Evolutionary conservation across 1,140 invertebrate genomes (phyloP), one percentile per base, ranked within the genome.

Genomic region (Heterodera schachtii): DNA sequence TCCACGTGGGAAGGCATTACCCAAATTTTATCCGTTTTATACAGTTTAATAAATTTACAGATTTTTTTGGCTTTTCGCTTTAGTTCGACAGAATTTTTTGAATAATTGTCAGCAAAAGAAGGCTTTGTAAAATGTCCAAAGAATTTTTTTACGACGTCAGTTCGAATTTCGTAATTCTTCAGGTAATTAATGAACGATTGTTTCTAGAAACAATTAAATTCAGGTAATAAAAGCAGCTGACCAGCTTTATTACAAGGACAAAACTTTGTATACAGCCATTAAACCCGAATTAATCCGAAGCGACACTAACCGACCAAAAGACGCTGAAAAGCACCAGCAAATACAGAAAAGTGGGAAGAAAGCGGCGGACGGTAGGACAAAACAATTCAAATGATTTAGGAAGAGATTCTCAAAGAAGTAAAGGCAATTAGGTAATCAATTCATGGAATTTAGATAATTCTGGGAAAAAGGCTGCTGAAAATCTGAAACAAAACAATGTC

Each of bases 191-290:
- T 52, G 6, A 52, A 13, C 19, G 44, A 3, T 31, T 75, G 9
- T 49, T 75, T 16, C 52, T 8, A 11, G 19, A 5, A 11, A 78
- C 21, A 43, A 44, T 78, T 78, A 9, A 21, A 70, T 64, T 16
- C 19, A 78, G 77, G 44, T 21, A 3, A 78, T 78, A 49, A 78
- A 78, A 46, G 77, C 77, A 43, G 77, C 77, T 11, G 77, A 78
- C 9, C 77, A 78, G 44, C 64, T 78, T 69, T 78, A 43, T 46
- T 78, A 69, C 43, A 78, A 69, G 8, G 77, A 78, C 19, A 78
- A 70, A 69, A 49, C 11, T 9, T 47, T 69, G 66, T 78, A 78
- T 31, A 70, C 70, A 13, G 77, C 52, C 13, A 21, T 78, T 69
- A n/a, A 69, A 78, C 64, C 77, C 13, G 64, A 78, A n/a, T 2